These are phyloP conservation scores for Aphodius granarius DNA, from an alignment of 2,888 invertebrate species.

Conservation along the genomic window DNA sequence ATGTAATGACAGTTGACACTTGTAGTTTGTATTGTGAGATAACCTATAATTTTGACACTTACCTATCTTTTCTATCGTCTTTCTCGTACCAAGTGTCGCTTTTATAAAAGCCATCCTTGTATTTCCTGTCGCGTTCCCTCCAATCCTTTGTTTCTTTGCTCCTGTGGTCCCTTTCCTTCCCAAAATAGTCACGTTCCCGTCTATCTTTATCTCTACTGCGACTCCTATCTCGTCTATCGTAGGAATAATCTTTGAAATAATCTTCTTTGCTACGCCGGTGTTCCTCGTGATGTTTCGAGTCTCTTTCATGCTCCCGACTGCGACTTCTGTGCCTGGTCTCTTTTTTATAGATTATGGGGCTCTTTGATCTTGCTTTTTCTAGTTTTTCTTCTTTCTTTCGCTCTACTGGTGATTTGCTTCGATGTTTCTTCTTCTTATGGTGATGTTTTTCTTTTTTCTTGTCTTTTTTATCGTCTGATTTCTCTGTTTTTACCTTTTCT, in stretches of 20 bases:
- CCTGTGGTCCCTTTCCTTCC: conserved; percentile 25
- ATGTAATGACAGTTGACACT: no score
- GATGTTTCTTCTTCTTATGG: conserved; percentile 31
- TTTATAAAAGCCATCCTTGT: conserved; percentile 51
- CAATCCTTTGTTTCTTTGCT: background rate
- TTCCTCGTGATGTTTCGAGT: conserved; percentile 17
- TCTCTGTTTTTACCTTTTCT: conserved; percentile 33
- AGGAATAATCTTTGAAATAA: conserved; percentile 4
- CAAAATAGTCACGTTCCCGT: conserved; percentile 41
- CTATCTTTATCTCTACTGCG: conserved; percentile 18
- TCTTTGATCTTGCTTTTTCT: conserved; percentile 12
- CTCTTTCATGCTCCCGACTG: conserved; percentile 17
- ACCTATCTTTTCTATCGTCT: conserved; percentile 51
- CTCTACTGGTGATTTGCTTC: conserved; percentile 20
- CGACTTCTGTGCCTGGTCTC: conserved; percentile 26
- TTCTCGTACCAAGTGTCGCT: conserved; percentile 45
- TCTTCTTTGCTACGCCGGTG: conserved; percentile 37
- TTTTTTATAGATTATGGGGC: conserved; percentile 14
- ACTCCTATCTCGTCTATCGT: conserved; percentile 3
- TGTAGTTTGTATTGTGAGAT: no score
- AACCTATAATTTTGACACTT: no score
- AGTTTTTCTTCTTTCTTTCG: conserved; percentile 9
- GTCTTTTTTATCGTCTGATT: conserved; percentile 7
- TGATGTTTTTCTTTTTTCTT: conserved; percentile 24
- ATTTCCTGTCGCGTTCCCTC: conserved; percentile 45